These are phyloP conservation scores for Melipona quadrifasciata DNA, from an alignment of 1,140 invertebrate species.

Conservation along the genomic window DNA sequence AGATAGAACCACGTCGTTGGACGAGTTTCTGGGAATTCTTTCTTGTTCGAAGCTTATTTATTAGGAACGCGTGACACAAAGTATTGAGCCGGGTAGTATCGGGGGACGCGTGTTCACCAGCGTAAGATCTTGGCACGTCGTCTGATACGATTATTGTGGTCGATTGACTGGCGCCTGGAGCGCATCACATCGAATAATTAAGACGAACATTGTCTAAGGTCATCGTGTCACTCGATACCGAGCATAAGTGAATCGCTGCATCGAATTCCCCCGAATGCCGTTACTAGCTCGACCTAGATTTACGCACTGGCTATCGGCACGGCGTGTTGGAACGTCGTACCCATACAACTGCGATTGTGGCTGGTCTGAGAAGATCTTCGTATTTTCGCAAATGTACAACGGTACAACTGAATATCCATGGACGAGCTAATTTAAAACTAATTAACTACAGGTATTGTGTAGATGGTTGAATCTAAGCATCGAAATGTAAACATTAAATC, in stretches of 20 bases:
- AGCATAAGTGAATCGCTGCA: constrained; percentile 8
- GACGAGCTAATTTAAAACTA: too few species aligned
- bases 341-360: neutral
- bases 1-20: neutral
- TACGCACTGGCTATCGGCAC: constrained; percentile 17
- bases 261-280: constrained; percentile 24
- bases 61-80: neutral
- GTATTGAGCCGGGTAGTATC: neutral
- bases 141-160: neutral
- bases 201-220: constrained; percentile 23
- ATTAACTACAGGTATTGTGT: too few species aligned
- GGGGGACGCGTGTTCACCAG: neutral
- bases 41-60: neutral
- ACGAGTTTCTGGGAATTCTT: neutral
- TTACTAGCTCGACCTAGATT: constrained; percentile 39
- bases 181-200: constrained; percentile 28
- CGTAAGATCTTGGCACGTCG: constrained; percentile 5
- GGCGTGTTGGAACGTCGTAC: neutral
- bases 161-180: neutral
- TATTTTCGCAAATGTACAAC: too few species aligned
- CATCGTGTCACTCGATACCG: constrained; percentile 34
- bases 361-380: neutral
- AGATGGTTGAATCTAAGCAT: too few species aligned
- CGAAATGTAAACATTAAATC: too few species aligned
- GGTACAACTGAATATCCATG: too few species aligned